Conservation (phyloP, 2,888 invertebrate species). For the Galerucella calmariensis region DNA sequence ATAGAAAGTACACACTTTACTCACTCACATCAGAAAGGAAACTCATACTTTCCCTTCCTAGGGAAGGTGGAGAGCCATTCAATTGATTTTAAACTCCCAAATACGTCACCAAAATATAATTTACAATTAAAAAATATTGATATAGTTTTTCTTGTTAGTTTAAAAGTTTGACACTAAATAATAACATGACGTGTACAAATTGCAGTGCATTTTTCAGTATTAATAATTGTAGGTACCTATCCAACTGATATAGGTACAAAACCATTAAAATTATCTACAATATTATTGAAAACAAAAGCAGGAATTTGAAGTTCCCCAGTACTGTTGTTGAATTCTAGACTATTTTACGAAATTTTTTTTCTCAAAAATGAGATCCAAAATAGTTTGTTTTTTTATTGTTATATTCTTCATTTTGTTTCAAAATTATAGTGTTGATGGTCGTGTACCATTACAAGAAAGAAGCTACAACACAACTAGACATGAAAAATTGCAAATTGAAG, state of each 20-base stretch:
- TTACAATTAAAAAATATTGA: not conserved
- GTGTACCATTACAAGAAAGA: not conserved
- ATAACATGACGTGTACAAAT: conserved; percentile 1
- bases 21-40: too few species aligned
- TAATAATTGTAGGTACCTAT: not conserved
- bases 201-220: not conserved
- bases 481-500: conserved; percentile 1
- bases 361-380: not conserved
- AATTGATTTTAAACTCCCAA: too few species aligned
- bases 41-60: too few species aligned
- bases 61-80: too few species aligned
- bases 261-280: conserved; percentile 7
- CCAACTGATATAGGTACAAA: not conserved
- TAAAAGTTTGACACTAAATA: not conserved
- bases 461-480: not conserved
- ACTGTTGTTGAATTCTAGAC: not conserved
- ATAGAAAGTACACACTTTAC: too few species aligned
- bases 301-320: not conserved
- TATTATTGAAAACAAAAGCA: not conserved
- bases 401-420: not conserved
- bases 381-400: conserved; percentile 2
- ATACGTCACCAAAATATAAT: not conserved
- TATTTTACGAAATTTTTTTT: not conserved
- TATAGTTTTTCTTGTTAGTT: not conserved
- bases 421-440: not conserved